A percentile compares a stretch with the other conserved stretches of the same genome.
Conservation (phyloP, 2,888 invertebrate genomes). For the Apamea sordens region DNA sequence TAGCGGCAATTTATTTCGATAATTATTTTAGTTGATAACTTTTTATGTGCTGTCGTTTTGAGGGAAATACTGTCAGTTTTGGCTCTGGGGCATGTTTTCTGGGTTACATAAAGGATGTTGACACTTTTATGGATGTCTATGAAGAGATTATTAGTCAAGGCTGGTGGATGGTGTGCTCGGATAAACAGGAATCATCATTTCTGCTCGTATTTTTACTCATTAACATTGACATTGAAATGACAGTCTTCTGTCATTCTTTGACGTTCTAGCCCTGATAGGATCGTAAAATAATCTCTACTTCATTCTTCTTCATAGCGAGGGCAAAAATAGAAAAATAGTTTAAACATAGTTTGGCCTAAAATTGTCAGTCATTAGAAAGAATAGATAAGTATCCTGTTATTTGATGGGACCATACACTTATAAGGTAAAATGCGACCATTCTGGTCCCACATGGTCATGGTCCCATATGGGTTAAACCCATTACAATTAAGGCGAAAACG, state of each 20-base stretch:
- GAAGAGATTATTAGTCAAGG: neutral
- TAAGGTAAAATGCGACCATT: too few species aligned
- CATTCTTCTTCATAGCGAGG: too few species aligned
- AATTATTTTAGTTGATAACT: slow-evolving; percentile 65
- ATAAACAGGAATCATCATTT: neutral
- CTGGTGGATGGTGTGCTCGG: neutral
- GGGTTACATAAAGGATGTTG: neutral
- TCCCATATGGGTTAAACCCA: too few species aligned
- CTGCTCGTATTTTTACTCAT: neutral
- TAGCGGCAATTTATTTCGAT: slow-evolving; percentile 74
- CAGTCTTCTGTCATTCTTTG: neutral
- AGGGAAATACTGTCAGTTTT: slow-evolving; percentile 29
- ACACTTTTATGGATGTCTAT: neutral
- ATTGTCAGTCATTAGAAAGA: neutral
- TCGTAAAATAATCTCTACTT: neutral
- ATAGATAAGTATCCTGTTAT: neutral
- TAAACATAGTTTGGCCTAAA: too few species aligned
- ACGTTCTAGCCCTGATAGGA: neutral
- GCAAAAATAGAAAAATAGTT: too few species aligned
- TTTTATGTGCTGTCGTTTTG: slow-evolving; percentile 56
- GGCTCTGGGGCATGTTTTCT: neutral
- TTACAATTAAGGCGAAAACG: too few species aligned
- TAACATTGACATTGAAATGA: neutral
- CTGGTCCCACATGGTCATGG: too few species aligned
- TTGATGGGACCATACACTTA: too few species aligned